Conservation (phyloP, 2,888 invertebrate genomes). For the Drosophila neutralis region DNA sequence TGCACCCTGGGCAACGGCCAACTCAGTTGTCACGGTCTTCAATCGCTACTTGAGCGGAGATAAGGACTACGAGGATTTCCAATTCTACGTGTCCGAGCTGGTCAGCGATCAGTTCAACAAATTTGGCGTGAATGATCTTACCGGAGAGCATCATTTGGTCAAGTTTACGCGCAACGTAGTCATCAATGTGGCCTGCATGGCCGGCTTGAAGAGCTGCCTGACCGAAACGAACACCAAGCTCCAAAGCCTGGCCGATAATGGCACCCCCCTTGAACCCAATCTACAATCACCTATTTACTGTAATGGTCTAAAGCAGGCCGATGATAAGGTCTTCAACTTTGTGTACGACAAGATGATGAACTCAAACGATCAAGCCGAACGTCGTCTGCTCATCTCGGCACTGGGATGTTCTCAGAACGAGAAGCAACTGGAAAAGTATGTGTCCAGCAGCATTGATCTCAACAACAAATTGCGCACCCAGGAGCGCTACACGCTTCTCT, state of each 20-base stretch:
- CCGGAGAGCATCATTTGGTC: conserved; percentile 77
- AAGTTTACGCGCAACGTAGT: conserved; percentile 78
- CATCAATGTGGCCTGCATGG: conserved; percentile 82
- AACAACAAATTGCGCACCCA: conserved; percentile 66
- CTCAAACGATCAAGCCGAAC: conserved; percentile 87
- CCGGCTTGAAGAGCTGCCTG: conserved; percentile 75
- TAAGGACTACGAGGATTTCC: conserved; percentile 63
- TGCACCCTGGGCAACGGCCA: conserved; percentile 82
- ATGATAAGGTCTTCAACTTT: conserved; percentile 87
- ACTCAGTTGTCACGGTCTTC: conserved; percentile 63
- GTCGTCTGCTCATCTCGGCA: conserved; percentile 86
- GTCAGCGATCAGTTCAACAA: conserved; percentile 76
- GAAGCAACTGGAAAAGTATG: conserved; percentile 86
- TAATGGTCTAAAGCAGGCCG: conserved; percentile 83
- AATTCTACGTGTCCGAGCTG: conserved; percentile 67
- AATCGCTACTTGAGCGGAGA: conserved; percentile 78
- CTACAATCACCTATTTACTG: conserved; percentile 83
- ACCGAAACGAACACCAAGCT: conserved; percentile 77
- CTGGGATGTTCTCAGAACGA: conserved; percentile 88
- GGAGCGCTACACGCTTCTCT: conserved; percentile 77
- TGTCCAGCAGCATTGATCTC: conserved; percentile 74
- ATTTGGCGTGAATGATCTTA: conserved; percentile 76
- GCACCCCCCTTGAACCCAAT: conserved; percentile 77
- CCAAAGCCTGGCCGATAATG: conserved; percentile 53
- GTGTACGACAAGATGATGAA: conserved; percentile 86